These are phyloP conservation scores for Sesia bembeciformis DNA, from an alignment of 2,888 invertebrate species.

Conservation along the genomic window DNA sequence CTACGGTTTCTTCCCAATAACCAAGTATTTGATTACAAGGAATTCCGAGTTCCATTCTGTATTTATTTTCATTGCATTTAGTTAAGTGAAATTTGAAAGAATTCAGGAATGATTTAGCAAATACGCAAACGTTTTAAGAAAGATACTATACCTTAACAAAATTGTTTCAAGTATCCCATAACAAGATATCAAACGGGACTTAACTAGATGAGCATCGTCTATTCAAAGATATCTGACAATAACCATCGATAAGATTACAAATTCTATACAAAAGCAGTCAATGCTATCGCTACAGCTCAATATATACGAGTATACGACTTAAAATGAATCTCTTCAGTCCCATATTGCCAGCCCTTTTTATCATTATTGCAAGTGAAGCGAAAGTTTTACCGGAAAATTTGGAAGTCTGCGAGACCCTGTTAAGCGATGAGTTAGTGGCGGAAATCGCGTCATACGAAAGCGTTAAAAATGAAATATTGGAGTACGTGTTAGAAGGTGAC, in stretches of 20 bases:
- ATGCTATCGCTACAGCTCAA: constrained; percentile 21
- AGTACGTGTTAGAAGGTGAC: constrained; percentile 62
- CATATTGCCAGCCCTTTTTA: constrained; percentile 26
- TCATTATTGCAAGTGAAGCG: constrained; percentile 28
- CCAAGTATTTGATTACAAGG: too few relatives aligned
- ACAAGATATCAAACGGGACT: too few relatives aligned
- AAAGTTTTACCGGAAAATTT: constrained; percentile 30
- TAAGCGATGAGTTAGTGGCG: constrained; percentile 57
- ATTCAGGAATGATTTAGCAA: too few relatives aligned
- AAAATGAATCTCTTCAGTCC: constrained; percentile 33
- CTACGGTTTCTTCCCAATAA: background rate
- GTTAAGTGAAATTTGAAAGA: too few relatives aligned
- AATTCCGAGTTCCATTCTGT: too few relatives aligned
- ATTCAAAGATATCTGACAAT: too few relatives aligned
- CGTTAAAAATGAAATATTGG: constrained; percentile 65
- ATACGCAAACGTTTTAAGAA: too few relatives aligned
- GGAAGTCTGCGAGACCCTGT: constrained; percentile 37
- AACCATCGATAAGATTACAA: constrained; percentile 25
- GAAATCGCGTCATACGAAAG: constrained; percentile 76
- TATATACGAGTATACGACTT: constrained; percentile 18
- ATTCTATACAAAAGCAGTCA: constrained; percentile 24
- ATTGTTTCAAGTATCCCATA: too few relatives aligned
- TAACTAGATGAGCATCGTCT: too few relatives aligned
- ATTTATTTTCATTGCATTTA: too few relatives aligned
- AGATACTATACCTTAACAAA: too few relatives aligned